Percentiles rank a stretch among this genome's conserved stretches.
Evolutionary conservation across 2,113 vertebrate genomes (phyloP).

Genomic region (Herpetotheres cachinnans): DNA sequence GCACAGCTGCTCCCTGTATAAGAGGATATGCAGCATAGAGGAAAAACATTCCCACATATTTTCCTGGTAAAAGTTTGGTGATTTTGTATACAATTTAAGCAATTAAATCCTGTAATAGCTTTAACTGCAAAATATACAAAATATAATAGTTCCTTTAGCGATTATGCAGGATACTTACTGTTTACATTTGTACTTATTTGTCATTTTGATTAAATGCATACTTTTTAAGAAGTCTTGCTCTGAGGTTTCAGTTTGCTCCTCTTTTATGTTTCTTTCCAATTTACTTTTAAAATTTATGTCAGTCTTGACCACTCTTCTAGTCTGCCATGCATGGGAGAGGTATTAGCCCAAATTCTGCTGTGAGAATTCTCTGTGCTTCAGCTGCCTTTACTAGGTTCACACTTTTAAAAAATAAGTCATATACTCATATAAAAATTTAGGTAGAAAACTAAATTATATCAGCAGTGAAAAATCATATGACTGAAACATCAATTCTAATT

Average conservation of each 20-base stretch:
- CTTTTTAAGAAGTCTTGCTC: not conserved
- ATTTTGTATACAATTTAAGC: not conserved
- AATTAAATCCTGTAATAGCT: not conserved
- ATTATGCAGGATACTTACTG: not conserved
- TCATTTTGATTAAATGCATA: not conserved
- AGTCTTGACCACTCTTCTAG: not conserved
- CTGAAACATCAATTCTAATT: slow-evolving; percentile 74
- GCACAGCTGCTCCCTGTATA: not conserved
- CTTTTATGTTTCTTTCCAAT: not conserved
- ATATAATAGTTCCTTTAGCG: not conserved
- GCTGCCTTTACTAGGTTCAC: not conserved
- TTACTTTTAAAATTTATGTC: not conserved
- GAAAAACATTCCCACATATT: not conserved
- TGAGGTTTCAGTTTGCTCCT: not conserved
- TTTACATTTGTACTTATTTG: not conserved
- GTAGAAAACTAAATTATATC: slow-evolving; percentile 70
- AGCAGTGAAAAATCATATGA: slow-evolving; percentile 65
- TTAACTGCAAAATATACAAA: slow-evolving; percentile 3
- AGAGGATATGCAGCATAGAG: not conserved
- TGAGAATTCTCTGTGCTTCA: not conserved
- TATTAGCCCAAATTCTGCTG: not conserved
- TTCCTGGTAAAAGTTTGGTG: not conserved
- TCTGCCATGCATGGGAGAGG: not conserved
- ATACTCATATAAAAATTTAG: slow-evolving; percentile 60
- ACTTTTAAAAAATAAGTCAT: slow-evolving; percentile 28